Percentiles rank a stretch among this genome's conserved stretches.
These are phyloP conservation scores for Trididemnum nubilum DNA, from an alignment of 23 tunicate genomes.

Conservation along the genomic window DNA sequence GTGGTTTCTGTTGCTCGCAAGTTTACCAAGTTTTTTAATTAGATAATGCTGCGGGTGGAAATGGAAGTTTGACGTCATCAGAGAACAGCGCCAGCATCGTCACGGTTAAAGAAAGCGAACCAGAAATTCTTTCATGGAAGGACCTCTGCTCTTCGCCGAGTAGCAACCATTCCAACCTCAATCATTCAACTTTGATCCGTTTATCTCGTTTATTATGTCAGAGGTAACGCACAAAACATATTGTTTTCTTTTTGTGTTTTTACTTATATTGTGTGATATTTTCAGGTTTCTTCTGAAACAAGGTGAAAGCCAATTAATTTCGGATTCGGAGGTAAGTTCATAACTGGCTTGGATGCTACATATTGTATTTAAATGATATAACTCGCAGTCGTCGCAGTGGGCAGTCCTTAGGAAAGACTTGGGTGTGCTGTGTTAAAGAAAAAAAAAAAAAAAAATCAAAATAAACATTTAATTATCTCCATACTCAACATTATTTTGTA, in stretches of 20 bases:
- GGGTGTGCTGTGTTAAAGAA: no score
- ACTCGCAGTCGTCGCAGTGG: no score
- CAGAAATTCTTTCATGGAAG: not conserved
- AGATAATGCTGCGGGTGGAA: not conserved
- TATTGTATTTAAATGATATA: no score
- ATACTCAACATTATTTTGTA: no score
- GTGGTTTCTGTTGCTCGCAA: no score
- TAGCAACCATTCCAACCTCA: not conserved
- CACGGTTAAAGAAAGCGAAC: not conserved
- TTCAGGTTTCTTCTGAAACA: constrained; percentile 37
- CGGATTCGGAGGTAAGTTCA: no score
- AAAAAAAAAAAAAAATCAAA: no score
- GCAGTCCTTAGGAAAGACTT: no score
- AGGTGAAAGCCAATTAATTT: not conserved
- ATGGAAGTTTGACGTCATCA: not conserved
- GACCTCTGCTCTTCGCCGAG: not conserved
- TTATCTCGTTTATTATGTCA: constrained; percentile 25
- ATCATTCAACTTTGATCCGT: not conserved
- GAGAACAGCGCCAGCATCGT: not conserved
- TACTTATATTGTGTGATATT: not conserved
- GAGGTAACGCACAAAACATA: constrained; percentile 11
- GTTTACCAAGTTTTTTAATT: not conserved
- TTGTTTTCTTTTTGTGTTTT: not conserved
- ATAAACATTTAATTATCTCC: no score
- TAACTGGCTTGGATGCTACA: no score